A percentile compares a stretch with the other conserved stretches of the same genome.
These are phyloP conservation scores for Priocnemis perturbator DNA, from an alignment of 2,888 invertebrate species.

Conservation along the genomic window DNA sequence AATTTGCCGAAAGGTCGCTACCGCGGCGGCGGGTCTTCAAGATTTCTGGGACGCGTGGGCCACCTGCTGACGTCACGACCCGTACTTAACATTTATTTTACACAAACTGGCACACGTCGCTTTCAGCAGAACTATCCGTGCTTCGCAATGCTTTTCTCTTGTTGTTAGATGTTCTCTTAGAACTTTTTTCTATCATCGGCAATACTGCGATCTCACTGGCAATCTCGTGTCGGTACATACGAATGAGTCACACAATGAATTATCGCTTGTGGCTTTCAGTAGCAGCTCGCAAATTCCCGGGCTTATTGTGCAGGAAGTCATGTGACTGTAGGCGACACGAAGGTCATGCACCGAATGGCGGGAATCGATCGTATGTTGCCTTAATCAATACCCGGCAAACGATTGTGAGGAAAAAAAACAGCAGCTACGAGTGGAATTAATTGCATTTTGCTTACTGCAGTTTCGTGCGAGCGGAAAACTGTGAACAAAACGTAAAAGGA, in stretches of 20 bases:
- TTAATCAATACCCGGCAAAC: slow-evolving; percentile 12
- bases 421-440: no score
- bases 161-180: no score
- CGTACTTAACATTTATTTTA: no score
- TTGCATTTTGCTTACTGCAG: no score
- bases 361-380: slow-evolving; percentile 39
- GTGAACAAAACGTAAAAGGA: neutral
- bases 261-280: slow-evolving; percentile 44
- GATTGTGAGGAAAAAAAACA: neutral
- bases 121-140: no score
- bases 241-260: slow-evolving; percentile 50
- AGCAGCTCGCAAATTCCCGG: slow-evolving; percentile 41
- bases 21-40: no score
- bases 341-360: slow-evolving; percentile 42
- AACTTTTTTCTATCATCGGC: neutral
- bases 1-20: neutral
- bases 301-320: slow-evolving; percentile 39
- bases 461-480: neutral
- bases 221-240: slow-evolving; percentile 14
- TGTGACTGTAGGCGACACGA: slow-evolving; percentile 41
- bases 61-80: slow-evolving; percentile 1
- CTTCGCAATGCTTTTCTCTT: no score
- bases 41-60: slow-evolving; percentile 30
- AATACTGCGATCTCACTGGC: neutral
- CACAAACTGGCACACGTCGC: no score